These are phyloP conservation scores for Lepus oiostolus DNA, from an alignment of 2,797 vertebrate genomes.

Conservation along the genomic window DNA sequence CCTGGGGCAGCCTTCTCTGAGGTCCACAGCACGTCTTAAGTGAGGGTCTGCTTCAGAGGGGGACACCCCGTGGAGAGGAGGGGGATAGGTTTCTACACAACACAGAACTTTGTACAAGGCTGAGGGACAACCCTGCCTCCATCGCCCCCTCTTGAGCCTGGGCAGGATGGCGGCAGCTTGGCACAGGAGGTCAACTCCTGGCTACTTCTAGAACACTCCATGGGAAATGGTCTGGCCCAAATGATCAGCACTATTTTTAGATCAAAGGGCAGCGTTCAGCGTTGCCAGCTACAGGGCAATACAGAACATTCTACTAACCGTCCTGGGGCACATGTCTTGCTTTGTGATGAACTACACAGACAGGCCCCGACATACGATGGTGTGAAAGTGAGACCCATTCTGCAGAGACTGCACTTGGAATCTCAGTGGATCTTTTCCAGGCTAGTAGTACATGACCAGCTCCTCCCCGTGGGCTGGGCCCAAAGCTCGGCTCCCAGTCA, in stretches of 20 bases:
- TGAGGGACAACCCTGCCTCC: background rate
- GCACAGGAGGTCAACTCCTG: background rate
- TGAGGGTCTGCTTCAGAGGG: fast-evolving
- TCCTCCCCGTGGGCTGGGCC: too few relatives aligned
- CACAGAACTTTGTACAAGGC: too few relatives aligned
- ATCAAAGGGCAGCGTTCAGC: background rate
- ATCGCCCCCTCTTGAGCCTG: background rate
- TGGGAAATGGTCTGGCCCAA: too few relatives aligned
- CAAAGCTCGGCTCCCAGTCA: too few relatives aligned
- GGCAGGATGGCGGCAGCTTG: background rate
- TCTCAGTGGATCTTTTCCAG: too few relatives aligned
- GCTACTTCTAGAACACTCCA: background rate
- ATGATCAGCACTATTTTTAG: background rate
- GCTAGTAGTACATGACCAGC: too few relatives aligned
- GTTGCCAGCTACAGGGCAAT: background rate
- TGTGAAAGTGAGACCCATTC: too few relatives aligned
- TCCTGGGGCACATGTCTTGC: background rate
- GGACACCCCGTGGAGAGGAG: fast-evolving
- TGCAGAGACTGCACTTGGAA: too few relatives aligned
- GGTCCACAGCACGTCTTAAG: too few relatives aligned
- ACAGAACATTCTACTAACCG: background rate
- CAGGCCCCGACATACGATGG: too few relatives aligned
- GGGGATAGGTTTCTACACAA: fast-evolving
- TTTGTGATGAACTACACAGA: background rate
- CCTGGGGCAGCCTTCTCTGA: background rate